Evolutionary conservation across 2,113 vertebrate species (phyloP), one percentile per base, ranked within the genome.

Genomic region (Tupaia tana): DNA sequence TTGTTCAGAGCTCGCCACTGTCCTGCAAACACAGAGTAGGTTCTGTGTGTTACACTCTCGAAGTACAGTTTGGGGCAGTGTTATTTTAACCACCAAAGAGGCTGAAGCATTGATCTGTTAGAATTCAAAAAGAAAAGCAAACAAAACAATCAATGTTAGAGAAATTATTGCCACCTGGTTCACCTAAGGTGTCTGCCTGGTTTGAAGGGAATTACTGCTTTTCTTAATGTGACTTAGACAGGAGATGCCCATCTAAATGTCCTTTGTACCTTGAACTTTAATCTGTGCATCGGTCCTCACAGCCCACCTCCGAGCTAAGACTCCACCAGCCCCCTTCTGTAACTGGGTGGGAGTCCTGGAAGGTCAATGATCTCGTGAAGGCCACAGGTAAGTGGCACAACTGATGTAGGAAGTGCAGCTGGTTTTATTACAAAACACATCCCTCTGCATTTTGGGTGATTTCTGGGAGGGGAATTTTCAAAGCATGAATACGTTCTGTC

Each of bases 311-410:
- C 20, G 27, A 6, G 22, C 7, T 6, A 2, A 14, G 10, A 52
- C 18, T 9, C 14, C 27, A 14, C 22, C 31, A 2, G 7, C 14
- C 25, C 25, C 1, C 56, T 27, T 24, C 7, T 20, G 77, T 0
- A 3, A 19, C 24, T 0, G 9, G 22, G 9, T 20, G 8, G 3
- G 7, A 27, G 15, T 2, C 7, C 16, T 13, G 18, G 63, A 15
- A 52, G 27, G 24, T 34, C 29, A 12, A 16, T 1, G 75, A 9
- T 6, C 34, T 13, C 2, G 15, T 24, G 11, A 3, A 15, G 63
- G n/a, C 6, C 9, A 34, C 20, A 9, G n/a, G 14, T 9, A 4
- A 22, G 2, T 0, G 7, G 10, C 4, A 0, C 27, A 11, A 2
- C 5, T 2, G 19, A 25, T 4, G 9, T 6, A 12, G 27, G 31